Evolutionary conservation across 2,797 vertebrate species (phyloP).

Genomic region (Micropoecilia bifurca): DNA sequence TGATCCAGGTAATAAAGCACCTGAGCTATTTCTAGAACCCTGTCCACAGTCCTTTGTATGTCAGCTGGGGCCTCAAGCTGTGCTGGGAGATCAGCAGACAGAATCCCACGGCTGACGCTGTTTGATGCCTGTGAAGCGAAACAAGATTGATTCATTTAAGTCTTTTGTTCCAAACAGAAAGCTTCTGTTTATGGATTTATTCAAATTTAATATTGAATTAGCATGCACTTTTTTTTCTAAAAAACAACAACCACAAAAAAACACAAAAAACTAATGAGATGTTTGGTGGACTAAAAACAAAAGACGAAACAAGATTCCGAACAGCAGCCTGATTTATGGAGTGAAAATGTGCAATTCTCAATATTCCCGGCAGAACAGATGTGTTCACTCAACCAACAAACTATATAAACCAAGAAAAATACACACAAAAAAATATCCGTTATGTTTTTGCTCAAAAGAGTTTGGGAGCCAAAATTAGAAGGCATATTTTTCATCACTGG

Average conservation of each 20-base stretch:
- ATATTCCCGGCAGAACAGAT: background rate
- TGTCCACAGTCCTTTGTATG: slow-evolving; percentile 82
- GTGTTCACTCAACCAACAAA: slow-evolving; percentile 9
- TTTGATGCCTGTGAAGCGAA: slow-evolving; percentile 74
- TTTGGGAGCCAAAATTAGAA: slow-evolving; percentile 24
- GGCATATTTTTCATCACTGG: slow-evolving; percentile 8
- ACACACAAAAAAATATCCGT: background rate
- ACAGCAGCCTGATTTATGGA: background rate
- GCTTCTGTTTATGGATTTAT: background rate
- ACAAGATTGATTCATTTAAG: background rate
- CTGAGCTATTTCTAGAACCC: slow-evolving; percentile 87
- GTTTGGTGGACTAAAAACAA: slow-evolving; percentile 3
- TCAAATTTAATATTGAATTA: slow-evolving; percentile 3
- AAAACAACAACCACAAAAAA: background rate
- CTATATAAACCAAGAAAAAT: background rate
- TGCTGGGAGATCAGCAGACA: slow-evolving; percentile 80
- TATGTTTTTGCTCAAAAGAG: slow-evolving; percentile 5
- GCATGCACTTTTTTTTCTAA: background rate
- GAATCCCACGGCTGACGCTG: slow-evolving; percentile 82
- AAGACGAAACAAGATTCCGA: background rate
- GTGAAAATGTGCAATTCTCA: background rate
- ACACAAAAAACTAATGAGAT: background rate
- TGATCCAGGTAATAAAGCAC: slow-evolving; percentile 92
- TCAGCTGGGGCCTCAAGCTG: slow-evolving; percentile 74
- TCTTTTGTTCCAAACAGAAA: background rate